phyloP scores from a whole-genome alignment of 2,797 vertebrate genomes.

The Mormyrops boulengeri region DNA sequence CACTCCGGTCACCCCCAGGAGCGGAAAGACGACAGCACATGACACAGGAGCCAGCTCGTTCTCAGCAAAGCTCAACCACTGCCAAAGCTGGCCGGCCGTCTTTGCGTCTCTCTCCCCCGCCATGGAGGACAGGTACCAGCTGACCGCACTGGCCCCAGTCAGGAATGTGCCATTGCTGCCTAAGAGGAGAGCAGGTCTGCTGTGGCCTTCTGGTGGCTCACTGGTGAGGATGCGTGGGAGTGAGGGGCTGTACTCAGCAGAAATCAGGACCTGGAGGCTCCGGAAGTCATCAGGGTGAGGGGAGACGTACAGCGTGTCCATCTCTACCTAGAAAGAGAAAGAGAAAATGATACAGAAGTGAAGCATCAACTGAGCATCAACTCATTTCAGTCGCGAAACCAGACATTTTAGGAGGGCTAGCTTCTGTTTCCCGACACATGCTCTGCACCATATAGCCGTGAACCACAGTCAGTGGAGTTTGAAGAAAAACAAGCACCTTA shows the following conservation, averaged over 20 bases:
- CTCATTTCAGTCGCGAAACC: background rate
- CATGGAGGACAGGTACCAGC: slow-evolving; percentile 62
- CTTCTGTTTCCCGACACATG: background rate
- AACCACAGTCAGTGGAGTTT: background rate
- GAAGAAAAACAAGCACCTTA: background rate
- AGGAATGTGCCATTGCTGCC: slow-evolving; percentile 36
- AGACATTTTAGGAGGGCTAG: background rate
- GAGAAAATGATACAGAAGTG: background rate
- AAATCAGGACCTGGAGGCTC: slow-evolving; percentile 70
- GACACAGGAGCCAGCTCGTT: slow-evolving; percentile 72
- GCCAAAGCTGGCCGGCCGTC: slow-evolving; percentile 69
- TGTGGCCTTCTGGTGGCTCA: slow-evolving; percentile 51
- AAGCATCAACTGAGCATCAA: background rate
- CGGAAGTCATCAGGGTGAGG: slow-evolving; percentile 76
- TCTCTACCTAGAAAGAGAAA: slow-evolving; percentile 44
- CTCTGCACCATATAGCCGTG: background rate
- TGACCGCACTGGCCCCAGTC: slow-evolving; percentile 57
- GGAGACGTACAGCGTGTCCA: slow-evolving; percentile 71
- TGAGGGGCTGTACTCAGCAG: slow-evolving; percentile 61
- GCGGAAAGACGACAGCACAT: slow-evolving; percentile 69
- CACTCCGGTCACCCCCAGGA: slow-evolving; percentile 59
- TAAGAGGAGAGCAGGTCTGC: slow-evolving; percentile 52
- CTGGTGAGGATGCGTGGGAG: slow-evolving; percentile 47
- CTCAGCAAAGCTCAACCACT: slow-evolving; percentile 81
- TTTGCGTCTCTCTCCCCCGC: slow-evolving; percentile 48